phyloP scores from a whole-genome alignment of 2,797 vertebrate genomes.

The Centroberyx gerrardi region DNA sequence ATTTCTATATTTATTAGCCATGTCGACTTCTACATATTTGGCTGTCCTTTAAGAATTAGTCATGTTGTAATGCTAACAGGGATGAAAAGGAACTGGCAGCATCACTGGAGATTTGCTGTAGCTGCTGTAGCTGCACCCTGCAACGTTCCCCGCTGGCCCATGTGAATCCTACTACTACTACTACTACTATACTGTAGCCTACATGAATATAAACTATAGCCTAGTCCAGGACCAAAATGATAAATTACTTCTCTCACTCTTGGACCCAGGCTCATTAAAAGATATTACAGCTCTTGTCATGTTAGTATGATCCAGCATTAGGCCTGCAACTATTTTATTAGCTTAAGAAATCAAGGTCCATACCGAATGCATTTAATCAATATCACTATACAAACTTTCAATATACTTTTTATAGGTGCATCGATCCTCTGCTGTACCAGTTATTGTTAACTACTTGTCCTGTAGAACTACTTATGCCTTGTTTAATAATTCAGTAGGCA shows the following conservation, averaged over 20 bases:
- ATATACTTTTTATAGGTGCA: conserved; percentile 58
- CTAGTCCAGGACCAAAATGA: conserved; percentile 50
- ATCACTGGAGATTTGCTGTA: conserved; percentile 10
- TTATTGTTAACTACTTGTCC: conserved; percentile 65
- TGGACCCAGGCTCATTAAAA: conserved; percentile 55
- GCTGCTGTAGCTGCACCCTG: neutral
- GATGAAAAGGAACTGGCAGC: neutral
- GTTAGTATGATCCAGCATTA: conserved; percentile 53
- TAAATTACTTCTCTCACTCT: conserved; percentile 40
- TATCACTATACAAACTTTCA: conserved; percentile 58
- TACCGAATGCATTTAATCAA: conserved; percentile 57
- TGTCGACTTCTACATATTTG: too few species aligned
- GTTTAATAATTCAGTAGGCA: conserved; percentile 74
- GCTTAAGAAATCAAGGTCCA: conserved; percentile 2
- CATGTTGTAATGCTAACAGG: too few species aligned
- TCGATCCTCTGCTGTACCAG: conserved; percentile 58
- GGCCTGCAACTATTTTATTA: conserved; percentile 38
- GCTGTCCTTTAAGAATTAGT: too few species aligned
- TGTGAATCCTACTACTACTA: neutral
- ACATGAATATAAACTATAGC: conserved; percentile 39
- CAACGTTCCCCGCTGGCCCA: conserved; percentile 8
- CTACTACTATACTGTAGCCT: neutral
- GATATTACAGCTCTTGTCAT: conserved; percentile 36
- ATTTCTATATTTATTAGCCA: too few species aligned
- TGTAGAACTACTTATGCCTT: conserved; percentile 51